Percentiles rank a stretch among this genome's conserved stretches.
Evolutionary conservation across 2,797 vertebrate species (phyloP).

Genomic region (Sylvilagus floridanus): DNA sequence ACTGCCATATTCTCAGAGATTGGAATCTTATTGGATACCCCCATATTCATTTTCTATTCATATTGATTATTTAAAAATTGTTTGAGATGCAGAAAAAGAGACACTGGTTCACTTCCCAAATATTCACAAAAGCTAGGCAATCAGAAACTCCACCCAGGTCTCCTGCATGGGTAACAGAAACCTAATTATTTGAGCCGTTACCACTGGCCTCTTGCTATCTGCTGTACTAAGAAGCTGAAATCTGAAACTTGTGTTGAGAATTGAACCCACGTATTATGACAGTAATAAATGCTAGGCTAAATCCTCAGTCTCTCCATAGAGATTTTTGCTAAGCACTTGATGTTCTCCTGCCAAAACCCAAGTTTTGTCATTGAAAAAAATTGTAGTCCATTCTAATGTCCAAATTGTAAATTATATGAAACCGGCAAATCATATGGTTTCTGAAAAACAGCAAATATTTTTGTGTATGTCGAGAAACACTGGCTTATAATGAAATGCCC

Average conservation of each 20-base stretch:
- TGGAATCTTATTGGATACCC: background rate
- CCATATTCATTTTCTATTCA: background rate
- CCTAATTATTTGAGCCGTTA: too few relatives aligned
- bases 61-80: background rate
- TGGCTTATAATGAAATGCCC: background rate
- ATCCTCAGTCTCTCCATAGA: too few relatives aligned
- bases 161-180: too few relatives aligned
- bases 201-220: too few relatives aligned
- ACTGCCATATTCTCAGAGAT: background rate
- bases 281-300: too few relatives aligned
- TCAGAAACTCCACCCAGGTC: too few relatives aligned
- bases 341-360: background rate
- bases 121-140: too few relatives aligned
- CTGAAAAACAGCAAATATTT: background rate
- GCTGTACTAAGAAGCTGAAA: too few relatives aligned
- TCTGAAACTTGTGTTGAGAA: too few relatives aligned
- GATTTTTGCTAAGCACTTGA: background rate
- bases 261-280: too few relatives aligned
- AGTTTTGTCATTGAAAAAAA: background rate
- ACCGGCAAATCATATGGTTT: background rate
- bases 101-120: too few relatives aligned
- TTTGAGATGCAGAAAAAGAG: too few relatives aligned
- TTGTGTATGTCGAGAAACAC: background rate
- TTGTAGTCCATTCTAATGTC: background rate
- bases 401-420: background rate